phyloP scores from a whole-genome alignment of 2,113 vertebrate species.

The Pollimyrus isidori region DNA sequence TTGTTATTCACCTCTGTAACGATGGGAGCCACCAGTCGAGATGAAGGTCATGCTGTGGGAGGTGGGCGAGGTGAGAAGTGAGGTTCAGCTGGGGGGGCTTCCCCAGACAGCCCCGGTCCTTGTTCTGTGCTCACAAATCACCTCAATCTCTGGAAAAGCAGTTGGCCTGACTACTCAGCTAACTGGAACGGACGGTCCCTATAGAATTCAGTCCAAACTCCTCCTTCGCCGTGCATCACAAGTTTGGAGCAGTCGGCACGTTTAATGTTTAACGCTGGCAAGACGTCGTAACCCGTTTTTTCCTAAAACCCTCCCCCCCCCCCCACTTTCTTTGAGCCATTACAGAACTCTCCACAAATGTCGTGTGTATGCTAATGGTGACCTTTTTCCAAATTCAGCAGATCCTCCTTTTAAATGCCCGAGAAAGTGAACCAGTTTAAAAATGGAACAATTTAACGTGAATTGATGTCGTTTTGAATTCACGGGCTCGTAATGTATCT shows the following conservation, averaged over 20 bases:
- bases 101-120: not conserved
- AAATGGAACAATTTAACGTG: not conserved
- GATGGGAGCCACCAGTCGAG: not conserved
- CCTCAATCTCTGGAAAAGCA: constrained; percentile 13
- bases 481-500: not conserved
- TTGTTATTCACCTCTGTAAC: not conserved
- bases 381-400: not conserved
- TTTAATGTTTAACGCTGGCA: not conserved
- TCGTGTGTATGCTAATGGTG: not conserved
- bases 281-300: not conserved
- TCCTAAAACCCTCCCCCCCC: not conserved
- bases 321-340: not conserved
- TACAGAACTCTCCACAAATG: not conserved
- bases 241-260: not conserved
- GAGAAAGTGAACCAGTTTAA: not conserved
- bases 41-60: constrained; percentile 1
- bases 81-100: not conserved
- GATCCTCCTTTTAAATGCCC: not conserved
- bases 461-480: not conserved
- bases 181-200: not conserved
- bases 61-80: not conserved
- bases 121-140: not conserved
- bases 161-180: not conserved
- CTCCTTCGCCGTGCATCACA: not conserved
- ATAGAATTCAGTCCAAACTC: not conserved